phyloP scores from a whole-genome alignment of 2,888 invertebrate species.

The Blastobasis adustella region DNA sequence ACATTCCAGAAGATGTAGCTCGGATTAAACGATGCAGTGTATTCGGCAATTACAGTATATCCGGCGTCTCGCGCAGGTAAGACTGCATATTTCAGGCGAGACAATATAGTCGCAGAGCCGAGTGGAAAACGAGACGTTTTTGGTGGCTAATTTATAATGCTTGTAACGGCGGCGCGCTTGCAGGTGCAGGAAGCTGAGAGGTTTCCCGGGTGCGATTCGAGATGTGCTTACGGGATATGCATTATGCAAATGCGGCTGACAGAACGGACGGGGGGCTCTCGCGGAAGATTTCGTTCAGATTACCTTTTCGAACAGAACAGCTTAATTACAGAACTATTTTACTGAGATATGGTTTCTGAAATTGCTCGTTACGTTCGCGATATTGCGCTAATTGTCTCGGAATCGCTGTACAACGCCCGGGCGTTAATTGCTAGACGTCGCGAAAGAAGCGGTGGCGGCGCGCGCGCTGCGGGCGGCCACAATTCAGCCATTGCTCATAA shows the following conservation, averaged over 20 bases:
- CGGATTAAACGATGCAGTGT: slow-evolving; percentile 68
- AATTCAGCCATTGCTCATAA: slow-evolving; percentile 54
- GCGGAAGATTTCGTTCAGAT: background rate
- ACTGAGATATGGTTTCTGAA: no score
- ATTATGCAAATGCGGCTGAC: slow-evolving; percentile 18
- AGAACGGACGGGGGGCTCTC: slow-evolving; percentile 28
- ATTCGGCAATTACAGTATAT: slow-evolving; percentile 69
- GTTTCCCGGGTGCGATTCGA: slow-evolving; percentile 26
- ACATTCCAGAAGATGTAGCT: slow-evolving; percentile 69
- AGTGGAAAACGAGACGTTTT: slow-evolving; percentile 75
- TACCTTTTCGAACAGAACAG: no score
- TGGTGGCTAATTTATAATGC: slow-evolving; percentile 65
- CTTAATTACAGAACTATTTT: no score
- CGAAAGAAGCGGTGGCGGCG: slow-evolving; percentile 8
- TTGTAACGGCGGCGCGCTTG: slow-evolving; percentile 52
- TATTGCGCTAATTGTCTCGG: no score
- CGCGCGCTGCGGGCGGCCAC: slow-evolving; percentile 39
- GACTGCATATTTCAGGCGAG: slow-evolving; percentile 66
- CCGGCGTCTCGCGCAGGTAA: slow-evolving; percentile 59
- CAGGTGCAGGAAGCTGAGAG: slow-evolving; percentile 40
- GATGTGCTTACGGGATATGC: slow-evolving; percentile 47
- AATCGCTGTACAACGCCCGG: background rate
- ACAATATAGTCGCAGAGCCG: slow-evolving; percentile 74
- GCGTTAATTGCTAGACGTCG: slow-evolving; percentile 13
- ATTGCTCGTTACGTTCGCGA: no score